A percentile compares a stretch with the other conserved stretches of the same genome.
Evolutionary conservation across 2,797 vertebrate genomes (phyloP).

Genomic region (Oreortyx pictus): DNA sequence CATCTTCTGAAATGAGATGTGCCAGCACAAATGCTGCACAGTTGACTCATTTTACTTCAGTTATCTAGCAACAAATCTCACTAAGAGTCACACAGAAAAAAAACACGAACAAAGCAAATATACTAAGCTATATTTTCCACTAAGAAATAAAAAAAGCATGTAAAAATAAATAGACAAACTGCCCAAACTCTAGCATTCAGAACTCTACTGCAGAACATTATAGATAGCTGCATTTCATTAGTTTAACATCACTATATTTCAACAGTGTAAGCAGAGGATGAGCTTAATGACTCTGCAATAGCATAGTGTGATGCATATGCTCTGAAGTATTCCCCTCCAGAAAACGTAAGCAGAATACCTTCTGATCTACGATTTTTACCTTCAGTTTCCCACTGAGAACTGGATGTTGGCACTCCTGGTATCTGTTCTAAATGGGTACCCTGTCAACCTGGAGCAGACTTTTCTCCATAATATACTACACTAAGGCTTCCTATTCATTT

Average conservation of each 20-base stretch:
- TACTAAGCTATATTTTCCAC: not conserved
- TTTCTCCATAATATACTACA: not conserved
- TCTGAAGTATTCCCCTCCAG: not conserved
- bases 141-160: not conserved
- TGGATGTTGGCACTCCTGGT: not conserved
- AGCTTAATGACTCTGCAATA: not conserved
- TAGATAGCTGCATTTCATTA: not conserved
- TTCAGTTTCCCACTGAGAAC: not conserved
- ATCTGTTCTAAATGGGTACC: not conserved
- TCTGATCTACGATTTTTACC: not conserved
- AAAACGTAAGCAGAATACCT: not conserved
- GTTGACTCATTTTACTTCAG: not conserved
- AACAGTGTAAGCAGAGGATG: not conserved
- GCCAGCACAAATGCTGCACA: not conserved
- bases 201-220: not conserved
- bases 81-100: fast-evolving
- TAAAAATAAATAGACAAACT: not conserved
- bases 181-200: not conserved
- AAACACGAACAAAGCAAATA: not conserved
- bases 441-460: not conserved
- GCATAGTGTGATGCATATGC: not conserved
- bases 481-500: not conserved
- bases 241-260: not conserved
- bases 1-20: not conserved
- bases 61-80: not conserved